phyloP scores from a whole-genome alignment of 2,797 vertebrate genomes.

The Coregonus suidteri region DNA sequence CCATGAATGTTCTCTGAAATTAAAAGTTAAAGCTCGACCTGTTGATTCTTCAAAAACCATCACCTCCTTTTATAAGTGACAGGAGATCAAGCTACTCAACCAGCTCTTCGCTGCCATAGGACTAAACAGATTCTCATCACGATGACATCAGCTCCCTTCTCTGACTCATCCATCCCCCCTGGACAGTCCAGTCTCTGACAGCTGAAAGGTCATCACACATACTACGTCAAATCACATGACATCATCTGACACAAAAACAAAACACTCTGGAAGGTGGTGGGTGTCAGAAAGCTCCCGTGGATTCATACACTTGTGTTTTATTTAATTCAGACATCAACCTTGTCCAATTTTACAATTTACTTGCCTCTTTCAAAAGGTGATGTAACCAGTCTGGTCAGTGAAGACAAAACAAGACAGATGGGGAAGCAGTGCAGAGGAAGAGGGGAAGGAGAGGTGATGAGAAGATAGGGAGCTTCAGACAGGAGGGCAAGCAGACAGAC shows the following conservation, averaged over 20 bases:
- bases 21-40: neutral
- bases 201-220: slow-evolving; percentile 57
- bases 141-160: slow-evolving; percentile 63
- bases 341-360: slow-evolving; percentile 28
- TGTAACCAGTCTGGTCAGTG: slow-evolving; percentile 2
- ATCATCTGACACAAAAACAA: slow-evolving; percentile 52
- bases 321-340: slow-evolving; percentile 13
- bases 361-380: neutral
- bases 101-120: slow-evolving; percentile 32
- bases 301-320: neutral
- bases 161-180: slow-evolving; percentile 29
- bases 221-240: slow-evolving; percentile 55
- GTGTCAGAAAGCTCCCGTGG: slow-evolving; percentile 15
- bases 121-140: slow-evolving; percentile 46
- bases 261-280: slow-evolving; percentile 23
- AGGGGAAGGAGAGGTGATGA: neutral
- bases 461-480: slow-evolving; percentile 5
- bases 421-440: neutral
- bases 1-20: neutral
- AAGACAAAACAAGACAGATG: slow-evolving; percentile 12
- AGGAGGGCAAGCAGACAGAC: neutral
- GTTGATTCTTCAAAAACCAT: neutral
- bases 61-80: neutral
- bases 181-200: slow-evolving; percentile 7
- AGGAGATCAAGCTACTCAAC: neutral